These are phyloP conservation scores for Ranitomeya variabilis DNA, from an alignment of 2,113 vertebrate genomes.

Conservation along the genomic window DNA sequence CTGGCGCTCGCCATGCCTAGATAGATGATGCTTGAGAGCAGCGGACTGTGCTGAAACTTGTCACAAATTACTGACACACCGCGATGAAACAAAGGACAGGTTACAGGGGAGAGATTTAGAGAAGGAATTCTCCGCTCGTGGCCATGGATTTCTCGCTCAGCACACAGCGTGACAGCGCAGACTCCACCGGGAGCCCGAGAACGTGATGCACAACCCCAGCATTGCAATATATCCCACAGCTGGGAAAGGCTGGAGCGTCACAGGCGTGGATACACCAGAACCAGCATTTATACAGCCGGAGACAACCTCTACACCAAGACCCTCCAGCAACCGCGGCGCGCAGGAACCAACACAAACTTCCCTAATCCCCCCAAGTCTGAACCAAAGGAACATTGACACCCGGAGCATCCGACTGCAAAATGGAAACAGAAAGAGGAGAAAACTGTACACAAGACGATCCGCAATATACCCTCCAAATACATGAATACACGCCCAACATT, in stretches of 20 bases:
- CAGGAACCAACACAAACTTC: neutral
- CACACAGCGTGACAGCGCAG: neutral
- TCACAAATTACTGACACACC: constrained; percentile 32
- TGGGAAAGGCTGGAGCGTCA: neutral
- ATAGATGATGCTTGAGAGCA: constrained; percentile 26
- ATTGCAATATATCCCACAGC: neutral
- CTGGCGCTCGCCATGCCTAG: neutral
- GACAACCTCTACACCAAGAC: neutral
- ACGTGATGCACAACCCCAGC: neutral
- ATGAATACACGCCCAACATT: no score
- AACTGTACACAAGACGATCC: neutral
- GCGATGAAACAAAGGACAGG: constrained; percentile 27
- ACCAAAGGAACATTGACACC: constrained; percentile 1
- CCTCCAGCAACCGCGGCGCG: neutral
- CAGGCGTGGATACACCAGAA: neutral
- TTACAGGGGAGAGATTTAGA: constrained; percentile 22
- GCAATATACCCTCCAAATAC: no score
- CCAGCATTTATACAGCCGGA: neutral
- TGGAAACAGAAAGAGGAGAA: neutral
- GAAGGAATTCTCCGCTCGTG: neutral
- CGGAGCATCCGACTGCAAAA: neutral
- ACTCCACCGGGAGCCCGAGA: neutral
- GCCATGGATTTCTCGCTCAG: neutral
- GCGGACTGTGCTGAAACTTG: constrained; percentile 2
- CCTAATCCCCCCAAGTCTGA: neutral